A percentile compares a stretch with the other conserved stretches of the same genome.
Evolutionary conservation across 1,140 invertebrate genomes (phyloP).

Genomic region (Steinernema khuongi): DNA sequence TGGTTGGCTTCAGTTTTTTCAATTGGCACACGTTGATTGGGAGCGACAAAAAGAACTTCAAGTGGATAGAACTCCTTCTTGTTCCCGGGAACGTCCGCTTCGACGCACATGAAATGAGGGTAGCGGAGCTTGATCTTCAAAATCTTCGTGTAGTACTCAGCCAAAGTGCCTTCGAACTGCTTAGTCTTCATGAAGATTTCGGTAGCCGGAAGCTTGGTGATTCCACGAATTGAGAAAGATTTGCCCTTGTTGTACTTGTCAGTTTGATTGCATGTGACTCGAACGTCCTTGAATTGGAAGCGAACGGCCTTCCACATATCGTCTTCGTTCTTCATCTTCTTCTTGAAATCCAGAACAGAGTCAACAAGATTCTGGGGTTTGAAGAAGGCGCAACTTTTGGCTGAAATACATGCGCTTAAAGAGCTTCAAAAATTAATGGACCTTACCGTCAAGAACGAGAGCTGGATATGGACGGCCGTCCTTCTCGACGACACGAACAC

Average conservation of each 20-base stretch:
- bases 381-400: not conserved
- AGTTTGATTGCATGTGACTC: not conserved
- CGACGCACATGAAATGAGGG: not conserved
- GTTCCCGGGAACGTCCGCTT: not conserved
- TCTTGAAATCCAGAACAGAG: not conserved
- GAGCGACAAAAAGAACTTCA: not conserved
- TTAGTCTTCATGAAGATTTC: not conserved
- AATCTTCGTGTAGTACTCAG: not conserved
- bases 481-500: not conserved
- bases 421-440: not conserved
- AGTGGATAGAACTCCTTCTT: not conserved
- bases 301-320: not conserved
- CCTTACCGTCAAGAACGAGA: not conserved
- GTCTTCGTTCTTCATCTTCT: not conserved
- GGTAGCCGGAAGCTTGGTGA: not conserved
- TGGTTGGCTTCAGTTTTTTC: slow-evolving; percentile 10
- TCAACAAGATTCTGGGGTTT: not conserved
- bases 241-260: not conserved
- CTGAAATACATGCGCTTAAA: not conserved
- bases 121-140: not conserved
- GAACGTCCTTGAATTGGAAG: not conserved
- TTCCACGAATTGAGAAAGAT: not conserved
- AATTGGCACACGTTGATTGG: slow-evolving; percentile 1
- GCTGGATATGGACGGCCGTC: not conserved
- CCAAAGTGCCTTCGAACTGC: not conserved